Evolutionary conservation across 2,113 vertebrate species (phyloP).

Genomic region (Malaclemys terrapin): DNA sequence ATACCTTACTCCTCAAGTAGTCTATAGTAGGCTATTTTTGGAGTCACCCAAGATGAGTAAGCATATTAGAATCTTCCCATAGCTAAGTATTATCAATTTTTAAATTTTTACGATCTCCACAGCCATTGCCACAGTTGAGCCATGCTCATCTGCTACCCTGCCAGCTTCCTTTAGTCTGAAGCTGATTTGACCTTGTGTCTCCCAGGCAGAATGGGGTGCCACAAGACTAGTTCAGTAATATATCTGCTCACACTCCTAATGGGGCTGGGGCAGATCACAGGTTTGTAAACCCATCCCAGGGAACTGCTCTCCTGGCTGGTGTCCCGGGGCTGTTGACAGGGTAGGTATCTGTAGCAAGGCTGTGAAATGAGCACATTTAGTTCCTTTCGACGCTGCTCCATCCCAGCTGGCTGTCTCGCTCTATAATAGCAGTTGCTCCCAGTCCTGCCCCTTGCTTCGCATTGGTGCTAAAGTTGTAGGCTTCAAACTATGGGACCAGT

Average conservation of each 20-base stretch:
- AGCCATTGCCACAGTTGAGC: not conserved
- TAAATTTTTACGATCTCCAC: slow-evolving; percentile 47
- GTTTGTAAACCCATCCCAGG: not conserved
- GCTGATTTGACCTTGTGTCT: not conserved
- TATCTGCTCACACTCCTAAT: not conserved
- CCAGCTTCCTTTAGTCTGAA: slow-evolving; percentile 23
- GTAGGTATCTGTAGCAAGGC: not conserved
- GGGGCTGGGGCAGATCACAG: not conserved
- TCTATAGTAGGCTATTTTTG: slow-evolving; percentile 48
- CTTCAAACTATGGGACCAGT: not conserved
- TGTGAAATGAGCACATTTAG: not conserved
- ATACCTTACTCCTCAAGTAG: slow-evolving; percentile 53
- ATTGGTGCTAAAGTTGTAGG: not conserved
- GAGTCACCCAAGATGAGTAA: slow-evolving; percentile 63
- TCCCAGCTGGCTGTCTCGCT: not conserved
- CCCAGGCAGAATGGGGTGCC: not conserved
- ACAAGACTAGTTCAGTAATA: not conserved
- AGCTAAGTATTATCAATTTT: slow-evolving; percentile 54
- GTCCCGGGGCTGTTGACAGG: not conserved
- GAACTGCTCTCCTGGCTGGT: not conserved
- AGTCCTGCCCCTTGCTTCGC: not conserved
- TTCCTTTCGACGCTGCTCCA: not conserved
- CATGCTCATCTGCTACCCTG: not conserved
- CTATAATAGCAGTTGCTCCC: not conserved
- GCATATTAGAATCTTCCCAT: slow-evolving; percentile 69